phyloP scores from a whole-genome alignment of 2,888 invertebrate species.

The Amiota mariae region DNA sequence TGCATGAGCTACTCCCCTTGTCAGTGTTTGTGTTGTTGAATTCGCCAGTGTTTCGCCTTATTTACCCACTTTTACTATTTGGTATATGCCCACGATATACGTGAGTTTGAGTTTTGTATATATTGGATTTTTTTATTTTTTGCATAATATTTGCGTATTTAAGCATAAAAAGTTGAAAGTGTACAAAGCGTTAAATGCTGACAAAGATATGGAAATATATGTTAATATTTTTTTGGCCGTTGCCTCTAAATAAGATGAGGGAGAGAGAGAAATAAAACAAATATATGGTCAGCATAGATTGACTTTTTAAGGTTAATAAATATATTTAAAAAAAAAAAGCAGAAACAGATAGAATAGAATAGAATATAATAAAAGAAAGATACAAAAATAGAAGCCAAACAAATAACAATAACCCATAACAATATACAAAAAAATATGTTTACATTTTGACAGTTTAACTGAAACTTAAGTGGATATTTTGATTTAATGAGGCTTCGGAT shows the following conservation, averaged over 20 bases:
- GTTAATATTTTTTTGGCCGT: constrained; percentile 16
- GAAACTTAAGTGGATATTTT: too few species aligned
- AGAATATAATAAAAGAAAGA: not conserved
- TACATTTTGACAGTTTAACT: too few species aligned
- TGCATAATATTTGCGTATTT: constrained; percentile 26
- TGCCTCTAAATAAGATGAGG: not conserved
- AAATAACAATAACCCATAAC: too few species aligned
- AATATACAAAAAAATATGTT: too few species aligned
- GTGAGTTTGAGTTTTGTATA: not conserved
- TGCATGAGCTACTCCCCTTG: not conserved
- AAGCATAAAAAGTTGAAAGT: not conserved
- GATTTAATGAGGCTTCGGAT: too few species aligned
- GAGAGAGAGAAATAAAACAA: not conserved
- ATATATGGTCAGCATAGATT: constrained; percentile 20
- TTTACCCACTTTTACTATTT: too few species aligned
- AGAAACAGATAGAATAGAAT: not conserved
- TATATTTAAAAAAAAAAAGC: not conserved
- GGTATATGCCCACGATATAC: too few species aligned
- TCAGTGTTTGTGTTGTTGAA: not conserved
- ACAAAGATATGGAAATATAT: constrained; percentile 15
- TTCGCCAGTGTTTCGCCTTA: too few species aligned
- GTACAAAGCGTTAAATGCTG: not conserved
- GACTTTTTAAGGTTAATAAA: constrained; percentile 22
- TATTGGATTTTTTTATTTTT: not conserved
- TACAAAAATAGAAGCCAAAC: not conserved